Conservation (phyloP, 2,888 invertebrate genomes). For the Oligia latruncula region DNA sequence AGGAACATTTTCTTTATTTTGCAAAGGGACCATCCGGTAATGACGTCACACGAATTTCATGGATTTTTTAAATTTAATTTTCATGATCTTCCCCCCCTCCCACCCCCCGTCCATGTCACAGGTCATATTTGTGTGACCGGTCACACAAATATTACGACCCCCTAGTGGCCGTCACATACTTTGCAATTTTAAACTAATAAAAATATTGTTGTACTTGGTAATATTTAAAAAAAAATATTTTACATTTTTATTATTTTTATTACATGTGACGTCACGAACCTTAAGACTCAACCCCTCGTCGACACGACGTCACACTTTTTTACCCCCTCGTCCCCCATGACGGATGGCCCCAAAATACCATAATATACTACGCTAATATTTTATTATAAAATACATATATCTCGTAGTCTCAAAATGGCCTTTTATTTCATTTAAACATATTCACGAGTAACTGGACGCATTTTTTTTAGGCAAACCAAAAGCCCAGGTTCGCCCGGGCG, state of each 20-base stretch:
- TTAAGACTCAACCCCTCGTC: neutral
- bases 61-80: neutral
- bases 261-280: neutral
- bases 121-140: neutral
- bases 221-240: neutral
- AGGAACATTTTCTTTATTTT: conserved; percentile 69
- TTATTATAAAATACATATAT: conserved; percentile 26
- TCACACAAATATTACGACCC: neutral
- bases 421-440: conserved; percentile 41
- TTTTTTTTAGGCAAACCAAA: conserved; percentile 25
- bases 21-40: neutral
- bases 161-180: neutral
- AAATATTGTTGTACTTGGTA: neutral
- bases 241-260: neutral
- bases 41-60: neutral
- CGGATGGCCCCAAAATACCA: conserved; percentile 1
- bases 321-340: neutral
- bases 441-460: conserved; percentile 46
- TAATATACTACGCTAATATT: conserved; percentile 26
- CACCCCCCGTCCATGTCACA: neutral
- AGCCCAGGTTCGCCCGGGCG: no score
- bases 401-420: conserved; percentile 65
- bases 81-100: neutral
- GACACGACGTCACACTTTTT: neutral
- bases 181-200: neutral